A percentile compares a stretch with the other conserved stretches of the same genome.
phyloP scores from a whole-genome alignment of 2,113 vertebrate genomes.

The Cololabis saira region DNA sequence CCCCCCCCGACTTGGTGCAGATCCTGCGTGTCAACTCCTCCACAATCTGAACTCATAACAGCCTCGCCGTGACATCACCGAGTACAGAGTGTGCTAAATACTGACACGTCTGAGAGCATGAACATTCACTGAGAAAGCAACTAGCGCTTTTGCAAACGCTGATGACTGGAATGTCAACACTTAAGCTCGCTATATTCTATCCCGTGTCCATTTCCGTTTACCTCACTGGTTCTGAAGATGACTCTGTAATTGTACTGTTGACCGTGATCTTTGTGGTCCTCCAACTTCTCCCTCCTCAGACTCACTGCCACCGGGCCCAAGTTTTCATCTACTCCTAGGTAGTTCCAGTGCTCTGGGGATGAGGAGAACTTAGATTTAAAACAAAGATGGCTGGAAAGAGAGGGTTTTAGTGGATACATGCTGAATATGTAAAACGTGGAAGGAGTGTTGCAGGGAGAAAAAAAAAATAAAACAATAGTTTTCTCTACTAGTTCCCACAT shows the following conservation, averaged over 20 bases:
- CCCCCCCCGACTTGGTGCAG: neutral
- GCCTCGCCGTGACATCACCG: conserved; percentile 32
- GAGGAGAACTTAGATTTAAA: conserved; percentile 1
- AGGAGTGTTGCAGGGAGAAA: too few relatives aligned
- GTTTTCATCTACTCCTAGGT: conserved; percentile 96
- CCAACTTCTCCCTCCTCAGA: conserved; percentile 94
- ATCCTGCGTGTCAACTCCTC: conserved; percentile 46
- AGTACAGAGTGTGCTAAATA: conserved; percentile 39
- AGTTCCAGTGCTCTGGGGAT: conserved; percentile 96
- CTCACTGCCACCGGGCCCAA: conserved; percentile 97
- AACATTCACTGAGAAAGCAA: conserved; percentile 28
- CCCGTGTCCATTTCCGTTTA: conserved; percentile 54
- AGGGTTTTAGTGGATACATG: too few relatives aligned
- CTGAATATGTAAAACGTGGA: neutral
- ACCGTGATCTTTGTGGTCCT: conserved; percentile 96
- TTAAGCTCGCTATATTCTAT: too few relatives aligned
- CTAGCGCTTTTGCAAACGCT: conserved; percentile 10
- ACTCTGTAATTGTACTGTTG: conserved; percentile 96
- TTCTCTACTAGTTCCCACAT: too few relatives aligned
- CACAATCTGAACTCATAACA: conserved; percentile 47
- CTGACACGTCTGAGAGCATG: conserved; percentile 25
- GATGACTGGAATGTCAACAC: neutral
- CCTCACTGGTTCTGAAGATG: conserved; percentile 98
- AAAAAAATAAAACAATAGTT: too few relatives aligned
- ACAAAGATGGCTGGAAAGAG: neutral